Evolutionary conservation across 2,113 vertebrate species (phyloP).

Genomic region (Tychaedon coryphoeus): DNA sequence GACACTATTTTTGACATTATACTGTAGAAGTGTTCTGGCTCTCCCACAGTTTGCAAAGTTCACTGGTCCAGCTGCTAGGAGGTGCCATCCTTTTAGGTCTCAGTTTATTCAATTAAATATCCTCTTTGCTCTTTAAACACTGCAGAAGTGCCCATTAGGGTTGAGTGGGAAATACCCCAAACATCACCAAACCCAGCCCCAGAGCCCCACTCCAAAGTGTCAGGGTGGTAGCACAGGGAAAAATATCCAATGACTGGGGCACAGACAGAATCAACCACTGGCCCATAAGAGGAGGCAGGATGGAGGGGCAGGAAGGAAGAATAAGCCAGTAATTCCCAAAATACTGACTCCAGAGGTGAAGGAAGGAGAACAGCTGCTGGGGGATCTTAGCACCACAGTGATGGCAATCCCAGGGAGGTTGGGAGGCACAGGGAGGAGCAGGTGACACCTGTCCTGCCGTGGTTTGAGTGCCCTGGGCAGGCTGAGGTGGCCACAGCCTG

Average conservation of each 20-base stretch:
- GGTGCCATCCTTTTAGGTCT: not conserved
- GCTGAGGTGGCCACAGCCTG: not conserved
- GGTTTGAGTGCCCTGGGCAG: not conserved
- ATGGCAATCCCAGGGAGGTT: not conserved
- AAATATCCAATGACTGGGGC: not conserved
- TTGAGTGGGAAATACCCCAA: not conserved
- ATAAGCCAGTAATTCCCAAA: not conserved
- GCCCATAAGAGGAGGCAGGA: not conserved
- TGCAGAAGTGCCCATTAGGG: not conserved
- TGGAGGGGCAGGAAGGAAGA: not conserved
- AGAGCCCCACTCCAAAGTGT: not conserved
- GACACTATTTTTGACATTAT: not conserved
- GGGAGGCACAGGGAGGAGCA: not conserved
- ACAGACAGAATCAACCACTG: not conserved
- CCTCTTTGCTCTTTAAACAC: not conserved
- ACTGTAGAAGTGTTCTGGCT: not conserved
- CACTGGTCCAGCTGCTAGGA: not conserved
- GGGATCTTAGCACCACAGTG: not conserved
- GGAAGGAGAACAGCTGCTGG: not conserved
- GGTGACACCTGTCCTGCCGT: rapidly evolving
- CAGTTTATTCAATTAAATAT: not conserved
- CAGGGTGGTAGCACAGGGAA: not conserved
- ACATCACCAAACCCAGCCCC: not conserved
- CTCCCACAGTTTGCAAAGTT: not conserved
- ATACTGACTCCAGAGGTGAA: not conserved